These are phyloP conservation scores for Ciconia nigra DNA, from an alignment of 2,797 vertebrate species.

Conservation along the genomic window DNA sequence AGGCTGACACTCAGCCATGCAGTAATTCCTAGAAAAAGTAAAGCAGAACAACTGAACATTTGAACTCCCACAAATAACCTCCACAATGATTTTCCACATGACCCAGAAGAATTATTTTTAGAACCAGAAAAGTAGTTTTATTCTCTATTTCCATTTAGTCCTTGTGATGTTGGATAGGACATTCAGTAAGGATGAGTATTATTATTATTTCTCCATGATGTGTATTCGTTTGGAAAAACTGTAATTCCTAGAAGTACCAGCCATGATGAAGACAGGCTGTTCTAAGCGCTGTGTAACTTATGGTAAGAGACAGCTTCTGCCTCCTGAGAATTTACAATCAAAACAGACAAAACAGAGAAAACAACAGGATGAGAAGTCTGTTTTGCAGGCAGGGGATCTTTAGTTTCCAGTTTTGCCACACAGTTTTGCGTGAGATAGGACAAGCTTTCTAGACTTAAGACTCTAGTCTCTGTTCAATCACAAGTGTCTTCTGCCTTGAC, in stretches of 20 bases:
- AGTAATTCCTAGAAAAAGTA: slow-evolving; percentile 59
- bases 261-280: slow-evolving; percentile 28
- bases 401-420: background rate
- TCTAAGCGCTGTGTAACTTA: background rate
- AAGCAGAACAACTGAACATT: slow-evolving; percentile 61
- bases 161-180: slow-evolving; percentile 2
- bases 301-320: background rate
- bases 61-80: slow-evolving; percentile 61
- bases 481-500: background rate
- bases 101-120: slow-evolving; percentile 57
- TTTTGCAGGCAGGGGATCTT: background rate
- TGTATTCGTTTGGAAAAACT: background rate
- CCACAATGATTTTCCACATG: slow-evolving; percentile 47
- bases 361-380: background rate
- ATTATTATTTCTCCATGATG: slow-evolving; percentile 30
- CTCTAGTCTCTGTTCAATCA: background rate
- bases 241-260: slow-evolving; percentile 54
- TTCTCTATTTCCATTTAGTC: slow-evolving; percentile 35
- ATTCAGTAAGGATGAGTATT: background rate
- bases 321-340: background rate
- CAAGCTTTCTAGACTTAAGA: background rate
- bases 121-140: slow-evolving; percentile 29
- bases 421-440: background rate
- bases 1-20: slow-evolving; percentile 32
- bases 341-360: background rate